phyloP scores from a whole-genome alignment of 2,888 invertebrate genomes.

The Rhingia campestris region DNA sequence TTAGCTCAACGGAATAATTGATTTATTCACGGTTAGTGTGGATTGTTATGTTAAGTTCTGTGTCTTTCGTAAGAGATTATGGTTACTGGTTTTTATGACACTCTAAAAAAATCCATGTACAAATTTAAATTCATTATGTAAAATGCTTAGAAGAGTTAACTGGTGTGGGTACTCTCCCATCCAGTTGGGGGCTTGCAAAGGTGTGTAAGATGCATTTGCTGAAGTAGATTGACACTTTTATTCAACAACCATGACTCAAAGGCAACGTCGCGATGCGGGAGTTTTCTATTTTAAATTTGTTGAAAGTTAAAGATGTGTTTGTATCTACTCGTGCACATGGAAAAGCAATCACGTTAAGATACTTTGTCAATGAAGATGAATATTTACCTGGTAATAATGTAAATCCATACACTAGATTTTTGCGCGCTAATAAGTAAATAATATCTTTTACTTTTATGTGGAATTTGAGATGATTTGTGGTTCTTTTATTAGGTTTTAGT shows the following conservation, averaged over 20 bases:
- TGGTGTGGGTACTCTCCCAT: slow-evolving; percentile 25
- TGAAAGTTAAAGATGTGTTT: slow-evolving; percentile 22
- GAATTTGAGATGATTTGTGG: neutral
- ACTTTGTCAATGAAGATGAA: slow-evolving; percentile 65
- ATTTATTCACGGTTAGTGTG: slow-evolving; percentile 53
- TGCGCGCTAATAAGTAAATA: neutral
- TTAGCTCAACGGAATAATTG: slow-evolving; percentile 43
- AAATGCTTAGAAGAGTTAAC: slow-evolving; percentile 22
- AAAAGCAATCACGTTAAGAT: slow-evolving; percentile 45
- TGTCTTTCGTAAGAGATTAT: slow-evolving; percentile 1
- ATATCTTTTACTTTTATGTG: no score
- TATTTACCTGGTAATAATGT: slow-evolving; percentile 45
- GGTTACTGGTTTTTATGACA: neutral
- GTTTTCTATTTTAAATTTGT: slow-evolving; percentile 16
- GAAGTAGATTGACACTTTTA: slow-evolving; percentile 61
- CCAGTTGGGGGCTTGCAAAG: neutral
- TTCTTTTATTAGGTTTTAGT: neutral
- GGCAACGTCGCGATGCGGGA: slow-evolving; percentile 3
- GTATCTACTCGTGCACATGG: neutral
- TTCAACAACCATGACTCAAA: slow-evolving; percentile 59
- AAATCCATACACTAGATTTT: slow-evolving; percentile 29
- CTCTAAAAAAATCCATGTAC: slow-evolving; percentile 13
- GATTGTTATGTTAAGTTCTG: slow-evolving; percentile 37
- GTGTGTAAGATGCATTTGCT: slow-evolving; percentile 47
- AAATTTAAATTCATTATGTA: neutral